These are phyloP conservation scores for Gymnothorax javanicus DNA, from an alignment of 2,797 vertebrate genomes.

Conservation along the genomic window DNA sequence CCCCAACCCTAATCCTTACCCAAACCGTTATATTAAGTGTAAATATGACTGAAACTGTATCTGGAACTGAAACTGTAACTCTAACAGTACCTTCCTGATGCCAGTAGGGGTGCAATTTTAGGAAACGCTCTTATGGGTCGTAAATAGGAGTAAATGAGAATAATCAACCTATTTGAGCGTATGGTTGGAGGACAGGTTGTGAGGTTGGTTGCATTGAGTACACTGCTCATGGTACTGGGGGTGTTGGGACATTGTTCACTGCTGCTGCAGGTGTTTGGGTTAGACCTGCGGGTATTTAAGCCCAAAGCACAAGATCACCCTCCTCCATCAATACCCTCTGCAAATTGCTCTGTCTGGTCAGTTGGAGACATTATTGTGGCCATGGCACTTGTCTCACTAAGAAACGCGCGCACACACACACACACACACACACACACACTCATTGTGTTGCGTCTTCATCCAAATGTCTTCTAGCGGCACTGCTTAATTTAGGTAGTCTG, in stretches of 20 bases:
- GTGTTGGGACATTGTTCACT: not conserved
- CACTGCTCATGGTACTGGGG: not conserved
- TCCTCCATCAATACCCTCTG: not conserved
- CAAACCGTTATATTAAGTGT: no score
- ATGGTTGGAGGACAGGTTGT: no score
- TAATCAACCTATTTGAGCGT: no score
- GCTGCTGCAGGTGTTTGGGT: not conserved
- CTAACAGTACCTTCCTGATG: no score
- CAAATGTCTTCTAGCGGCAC: not conserved
- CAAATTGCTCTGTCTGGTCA: not conserved
- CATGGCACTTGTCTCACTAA: not conserved
- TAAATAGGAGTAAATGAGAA: no score
- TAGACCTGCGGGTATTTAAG: not conserved
- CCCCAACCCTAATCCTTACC: no score
- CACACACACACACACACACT: not conserved
- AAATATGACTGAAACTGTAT: no score
- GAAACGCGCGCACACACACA: not conserved
- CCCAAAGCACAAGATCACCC: not conserved
- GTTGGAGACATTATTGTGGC: not conserved
- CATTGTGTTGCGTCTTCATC: not conserved
- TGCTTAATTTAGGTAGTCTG: not conserved
- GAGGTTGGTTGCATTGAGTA: no score
- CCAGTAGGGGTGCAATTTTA: no score
- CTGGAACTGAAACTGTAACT: no score
- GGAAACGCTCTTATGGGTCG: no score